Conservation (phyloP, 2,797 vertebrate genomes). For the Erithacus rubecula region DNA sequence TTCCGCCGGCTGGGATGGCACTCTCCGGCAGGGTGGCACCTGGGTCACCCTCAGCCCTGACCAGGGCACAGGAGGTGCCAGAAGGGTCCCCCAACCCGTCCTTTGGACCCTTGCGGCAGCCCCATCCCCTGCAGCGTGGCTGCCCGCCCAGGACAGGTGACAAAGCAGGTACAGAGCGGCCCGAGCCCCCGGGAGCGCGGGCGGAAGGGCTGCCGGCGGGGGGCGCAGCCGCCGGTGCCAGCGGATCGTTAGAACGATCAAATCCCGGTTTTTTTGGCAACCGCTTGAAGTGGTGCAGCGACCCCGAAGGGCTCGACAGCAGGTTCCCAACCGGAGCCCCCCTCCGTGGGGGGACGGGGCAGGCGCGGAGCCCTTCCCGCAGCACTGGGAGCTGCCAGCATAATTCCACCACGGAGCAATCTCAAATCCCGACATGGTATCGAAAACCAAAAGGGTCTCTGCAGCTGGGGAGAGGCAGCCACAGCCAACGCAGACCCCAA, state of each 20-base stretch:
- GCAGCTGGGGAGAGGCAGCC: neutral
- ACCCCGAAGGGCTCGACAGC: slow-evolving; percentile 8
- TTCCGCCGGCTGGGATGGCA: neutral
- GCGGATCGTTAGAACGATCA: slow-evolving; percentile 6
- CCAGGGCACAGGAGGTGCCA: neutral
- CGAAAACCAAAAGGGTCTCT: too few relatives aligned
- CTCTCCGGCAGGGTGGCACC: neutral
- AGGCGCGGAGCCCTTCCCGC: neutral
- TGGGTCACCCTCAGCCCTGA: neutral
- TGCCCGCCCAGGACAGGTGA: neutral
- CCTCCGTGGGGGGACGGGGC: neutral
- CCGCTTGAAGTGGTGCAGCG: slow-evolving; percentile 7
- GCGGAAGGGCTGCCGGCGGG: neutral
- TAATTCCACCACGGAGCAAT: neutral
- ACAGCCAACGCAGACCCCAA: too few relatives aligned
- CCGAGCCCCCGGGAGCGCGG: neutral
- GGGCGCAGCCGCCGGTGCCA: neutral
- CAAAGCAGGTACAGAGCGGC: neutral
- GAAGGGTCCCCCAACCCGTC: too few relatives aligned
- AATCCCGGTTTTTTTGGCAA: neutral
- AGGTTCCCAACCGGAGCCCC: neutral
- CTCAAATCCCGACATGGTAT: neutral
- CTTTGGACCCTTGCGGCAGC: neutral
- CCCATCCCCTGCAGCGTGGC: neutral
- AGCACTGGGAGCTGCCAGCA: neutral